Conservation (phyloP, 2,113 vertebrate genomes). For the Pseudolaguvia tuberculata region DNA sequence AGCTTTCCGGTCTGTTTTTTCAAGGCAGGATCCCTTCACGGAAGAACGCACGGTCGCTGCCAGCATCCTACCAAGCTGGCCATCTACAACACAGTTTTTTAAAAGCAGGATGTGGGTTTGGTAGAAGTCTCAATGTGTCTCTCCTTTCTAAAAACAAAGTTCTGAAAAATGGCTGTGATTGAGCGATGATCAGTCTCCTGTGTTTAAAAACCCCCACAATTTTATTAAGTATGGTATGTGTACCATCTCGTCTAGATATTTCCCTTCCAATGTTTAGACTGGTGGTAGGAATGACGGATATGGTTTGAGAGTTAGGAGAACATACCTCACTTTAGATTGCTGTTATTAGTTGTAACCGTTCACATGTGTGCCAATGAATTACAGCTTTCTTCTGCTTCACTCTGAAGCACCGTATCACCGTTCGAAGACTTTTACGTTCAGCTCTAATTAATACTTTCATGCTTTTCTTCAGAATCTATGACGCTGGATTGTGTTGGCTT, state of each 20-base stretch:
- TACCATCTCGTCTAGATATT: slow-evolving; percentile 48
- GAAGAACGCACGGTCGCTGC: too few species aligned
- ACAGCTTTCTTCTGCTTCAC: not conserved
- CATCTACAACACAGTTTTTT: slow-evolving; percentile 39
- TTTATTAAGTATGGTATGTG: slow-evolving; percentile 54
- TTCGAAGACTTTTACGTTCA: not conserved
- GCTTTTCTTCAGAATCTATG: too few species aligned
- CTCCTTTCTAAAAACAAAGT: slow-evolving; percentile 34
- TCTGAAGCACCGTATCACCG: slow-evolving; percentile 5
- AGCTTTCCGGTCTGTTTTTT: not conserved
- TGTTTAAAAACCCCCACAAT: slow-evolving; percentile 26
- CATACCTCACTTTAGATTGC: slow-evolving; percentile 10
- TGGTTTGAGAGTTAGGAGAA: slow-evolving; percentile 44
- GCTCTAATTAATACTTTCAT: too few species aligned
- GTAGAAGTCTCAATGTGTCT: slow-evolving; percentile 41
- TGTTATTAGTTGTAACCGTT: slow-evolving; percentile 21
- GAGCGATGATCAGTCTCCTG: slow-evolving; percentile 48
- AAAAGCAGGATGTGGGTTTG: slow-evolving; percentile 59
- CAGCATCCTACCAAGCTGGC: slow-evolving; percentile 8
- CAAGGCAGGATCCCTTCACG: too few species aligned
- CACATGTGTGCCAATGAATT: slow-evolving; percentile 32
- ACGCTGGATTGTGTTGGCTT: too few species aligned
- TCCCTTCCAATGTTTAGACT: slow-evolving; percentile 47
- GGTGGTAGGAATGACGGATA: slow-evolving; percentile 51
- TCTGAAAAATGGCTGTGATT: slow-evolving; percentile 55